Evolutionary conservation across 2,888 invertebrate genomes (phyloP).

Genomic region (Callinectes sapidus): DNA sequence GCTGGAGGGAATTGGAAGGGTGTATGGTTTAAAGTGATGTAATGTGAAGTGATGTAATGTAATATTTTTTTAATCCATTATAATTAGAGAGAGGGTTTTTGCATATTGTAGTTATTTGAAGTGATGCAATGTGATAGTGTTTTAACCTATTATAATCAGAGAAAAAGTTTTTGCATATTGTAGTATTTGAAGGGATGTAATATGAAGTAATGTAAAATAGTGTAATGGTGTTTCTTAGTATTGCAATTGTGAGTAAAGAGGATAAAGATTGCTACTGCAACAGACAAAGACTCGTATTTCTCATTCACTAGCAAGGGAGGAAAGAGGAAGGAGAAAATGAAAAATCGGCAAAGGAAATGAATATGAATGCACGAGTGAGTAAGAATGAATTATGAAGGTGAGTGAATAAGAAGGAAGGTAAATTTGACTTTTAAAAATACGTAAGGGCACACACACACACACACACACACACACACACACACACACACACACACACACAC

Average conservation of each 20-base stretch:
- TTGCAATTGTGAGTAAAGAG: not conserved
- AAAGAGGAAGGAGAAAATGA: not conserved
- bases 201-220: not conserved
- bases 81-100: not conserved
- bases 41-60: not conserved
- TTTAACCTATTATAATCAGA: too few relatives aligned
- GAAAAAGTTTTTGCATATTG: too few relatives aligned
- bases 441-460: not conserved
- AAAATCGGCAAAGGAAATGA: not conserved
- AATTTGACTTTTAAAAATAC: not conserved
- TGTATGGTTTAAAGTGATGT: not conserved
- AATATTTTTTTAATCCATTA: not conserved
- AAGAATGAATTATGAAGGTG: not conserved
- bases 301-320: not conserved
- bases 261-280: not conserved
- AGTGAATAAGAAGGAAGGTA: not conserved
- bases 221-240: not conserved
- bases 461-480: constrained; percentile 1
- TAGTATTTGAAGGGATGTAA: too few relatives aligned
- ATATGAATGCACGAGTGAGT: not conserved
- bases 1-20: not conserved
- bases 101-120: too few relatives aligned
- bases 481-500: not conserved
- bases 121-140: too few relatives aligned
- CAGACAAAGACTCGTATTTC: not conserved